Base-by-base conservation (phyloP, 2,113 vertebrate species). In the Trogon surrucura region DNA sequence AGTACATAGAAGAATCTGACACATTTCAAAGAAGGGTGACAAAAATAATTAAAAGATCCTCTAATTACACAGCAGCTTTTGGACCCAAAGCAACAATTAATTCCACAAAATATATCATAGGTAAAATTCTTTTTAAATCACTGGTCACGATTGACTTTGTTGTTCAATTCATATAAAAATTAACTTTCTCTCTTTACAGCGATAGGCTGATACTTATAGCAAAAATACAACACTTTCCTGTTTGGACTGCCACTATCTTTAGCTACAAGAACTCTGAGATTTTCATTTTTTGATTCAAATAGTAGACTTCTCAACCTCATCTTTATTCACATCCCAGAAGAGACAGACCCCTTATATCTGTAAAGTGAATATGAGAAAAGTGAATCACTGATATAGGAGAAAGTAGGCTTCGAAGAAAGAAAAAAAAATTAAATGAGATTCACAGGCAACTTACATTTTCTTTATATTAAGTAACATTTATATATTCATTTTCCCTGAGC, bases 291-390 rank as follows among this genome's bases (percentile, higher is more conserved):
- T 73, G 0, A 85, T 22, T 85, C 30, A 38, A 88, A 70, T 14
- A 11, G 41, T 50, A 53, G 26, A 69, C 80, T 51, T 64, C 51
- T 82, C 62, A 82, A 73, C 7, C 47, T 93, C 51, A 67, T 81
- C 32, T 89, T 91, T 85, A 87, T 69, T 94, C 57, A 71, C 54
- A 57, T 69, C 78, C 61, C 86, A 79, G 70, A 84, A 95, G 34
- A 36, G 61, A 74, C 6, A 89, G 65, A 81, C 9, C 21, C 10
- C 41, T 79, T 73, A 65, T 60, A 88, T 20, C 66, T 66, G n/a
- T 48, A 88, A 89, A 93, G 50, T 48, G 88, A 96, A 70, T 77
- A 60, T 50, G 34, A 89, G 58, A 89, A 51, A 72, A 82, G 27
- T 54, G 78, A 94, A 77, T 90, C 54, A 85, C 47, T 62, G 25